Percentiles rank a stretch among this genome's conserved stretches.
phyloP scores from a whole-genome alignment of 2,888 invertebrate species.

The Platypus cylindrus region DNA sequence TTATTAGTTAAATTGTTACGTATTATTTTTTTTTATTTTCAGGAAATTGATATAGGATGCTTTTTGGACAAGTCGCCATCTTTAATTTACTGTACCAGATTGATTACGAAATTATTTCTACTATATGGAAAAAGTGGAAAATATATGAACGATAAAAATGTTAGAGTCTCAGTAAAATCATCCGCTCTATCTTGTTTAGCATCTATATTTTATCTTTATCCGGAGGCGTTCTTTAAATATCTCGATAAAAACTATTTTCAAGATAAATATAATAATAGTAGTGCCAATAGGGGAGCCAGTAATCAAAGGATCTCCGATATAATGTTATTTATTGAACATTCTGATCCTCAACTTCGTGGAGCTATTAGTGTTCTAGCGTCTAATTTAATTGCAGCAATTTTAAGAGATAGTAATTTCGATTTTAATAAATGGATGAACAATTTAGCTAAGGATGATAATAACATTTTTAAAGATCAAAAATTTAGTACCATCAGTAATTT shows the following conservation, averaged over 20 bases:
- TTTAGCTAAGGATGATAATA: conserved; percentile 19
- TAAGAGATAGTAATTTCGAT: conserved; percentile 43
- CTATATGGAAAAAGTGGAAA: conserved; percentile 45
- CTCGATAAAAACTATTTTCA: conserved; percentile 44
- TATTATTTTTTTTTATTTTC: conserved; percentile 21
- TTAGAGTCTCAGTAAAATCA: conserved; percentile 83
- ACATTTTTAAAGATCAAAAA: conserved; percentile 5
- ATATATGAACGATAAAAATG: conserved; percentile 57
- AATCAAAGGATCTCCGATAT: conserved; percentile 57
- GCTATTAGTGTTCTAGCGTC: conserved; percentile 55
- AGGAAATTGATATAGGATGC: conserved; percentile 53
- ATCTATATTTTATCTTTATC: conserved; percentile 59
- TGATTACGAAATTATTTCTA: conserved; percentile 60
- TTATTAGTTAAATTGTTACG: background rate
- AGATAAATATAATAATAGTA: conserved; percentile 10
- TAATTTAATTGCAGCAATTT: conserved; percentile 48
- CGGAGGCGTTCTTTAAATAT: conserved; percentile 55
- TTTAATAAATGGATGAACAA: conserved; percentile 39
- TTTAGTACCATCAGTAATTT: conserved; percentile 1
- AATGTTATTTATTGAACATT: conserved; percentile 54
- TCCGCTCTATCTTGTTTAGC: conserved; percentile 71
- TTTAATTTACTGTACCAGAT: conserved; percentile 57
- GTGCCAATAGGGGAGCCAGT: conserved; percentile 19
- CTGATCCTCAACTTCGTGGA: conserved; percentile 73
- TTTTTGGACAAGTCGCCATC: conserved; percentile 51